Percentiles rank a stretch among this genome's conserved stretches.
phyloP scores from a whole-genome alignment of 2,888 invertebrate genomes.

The Sisyra nigra region DNA sequence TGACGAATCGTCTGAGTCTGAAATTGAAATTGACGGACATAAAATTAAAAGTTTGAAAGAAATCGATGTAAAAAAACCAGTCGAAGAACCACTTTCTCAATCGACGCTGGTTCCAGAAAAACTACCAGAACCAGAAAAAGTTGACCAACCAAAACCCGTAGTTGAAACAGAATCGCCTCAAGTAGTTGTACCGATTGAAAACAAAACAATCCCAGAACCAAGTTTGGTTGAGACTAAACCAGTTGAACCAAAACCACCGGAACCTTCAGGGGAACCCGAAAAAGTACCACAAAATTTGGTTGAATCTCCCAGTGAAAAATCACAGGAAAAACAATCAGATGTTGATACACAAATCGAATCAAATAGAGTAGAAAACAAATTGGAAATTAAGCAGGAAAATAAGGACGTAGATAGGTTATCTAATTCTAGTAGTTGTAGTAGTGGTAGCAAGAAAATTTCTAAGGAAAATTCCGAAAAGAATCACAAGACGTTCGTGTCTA shows the following conservation, averaged over 20 bases:
- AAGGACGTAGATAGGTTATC: constrained; percentile 14
- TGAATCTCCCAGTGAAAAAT: background rate
- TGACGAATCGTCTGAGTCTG: constrained; percentile 26
- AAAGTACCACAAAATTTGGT: background rate
- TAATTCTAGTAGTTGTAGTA: constrained; percentile 5
- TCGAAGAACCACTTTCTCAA: constrained; percentile 11
- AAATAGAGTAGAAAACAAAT: constrained; percentile 11
- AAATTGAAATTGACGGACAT: constrained; percentile 29
- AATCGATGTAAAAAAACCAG: constrained; percentile 18
- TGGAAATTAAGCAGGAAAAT: constrained; percentile 12
- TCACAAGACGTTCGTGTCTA: background rate
- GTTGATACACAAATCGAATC: background rate
- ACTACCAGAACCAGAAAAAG: constrained; percentile 2
- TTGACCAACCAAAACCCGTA: background rate
- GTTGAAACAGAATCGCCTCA: background rate
- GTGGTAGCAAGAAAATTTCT: background rate
- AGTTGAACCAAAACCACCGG: constrained; percentile 10
- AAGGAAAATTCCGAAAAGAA: constrained; percentile 5
- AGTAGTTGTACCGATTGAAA: constrained; percentile 2
- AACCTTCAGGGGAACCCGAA: background rate
- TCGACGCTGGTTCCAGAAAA: constrained; percentile 11
- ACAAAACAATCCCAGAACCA: background rate
- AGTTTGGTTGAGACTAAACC: constrained; percentile 4
- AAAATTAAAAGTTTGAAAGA: constrained; percentile 28
- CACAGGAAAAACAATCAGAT: background rate